Conservation (phyloP, 2,113 vertebrate genomes). For the Seriola quinqueradiata region DNA sequence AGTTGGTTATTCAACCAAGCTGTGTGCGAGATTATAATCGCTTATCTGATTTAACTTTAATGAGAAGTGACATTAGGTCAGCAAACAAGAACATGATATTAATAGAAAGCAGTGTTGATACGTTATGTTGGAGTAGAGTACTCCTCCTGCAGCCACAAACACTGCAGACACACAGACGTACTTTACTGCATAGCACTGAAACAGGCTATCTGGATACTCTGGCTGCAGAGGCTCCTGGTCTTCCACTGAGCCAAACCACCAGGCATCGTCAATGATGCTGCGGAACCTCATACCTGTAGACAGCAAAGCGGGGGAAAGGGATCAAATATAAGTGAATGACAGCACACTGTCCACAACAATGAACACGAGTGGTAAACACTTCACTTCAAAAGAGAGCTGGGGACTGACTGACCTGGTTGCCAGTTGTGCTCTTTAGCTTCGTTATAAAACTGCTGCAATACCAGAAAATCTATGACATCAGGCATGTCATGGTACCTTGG, state of each 20-base stretch:
- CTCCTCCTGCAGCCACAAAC: neutral
- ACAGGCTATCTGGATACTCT: conserved; percentile 97
- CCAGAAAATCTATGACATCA: conserved; percentile 99
- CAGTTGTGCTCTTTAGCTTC: conserved; percentile 98
- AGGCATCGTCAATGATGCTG: conserved; percentile 98
- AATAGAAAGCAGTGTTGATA: neutral
- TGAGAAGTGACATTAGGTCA: neutral
- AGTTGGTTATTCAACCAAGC: conserved; percentile 1
- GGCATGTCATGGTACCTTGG: conserved; percentile 98
- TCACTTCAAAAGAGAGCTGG: neutral
- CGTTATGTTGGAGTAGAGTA: neutral
- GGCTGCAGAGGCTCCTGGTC: conserved; percentile 95
- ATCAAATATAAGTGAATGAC: neutral
- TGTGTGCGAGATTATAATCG: neutral
- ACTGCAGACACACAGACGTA: conserved; percentile 74
- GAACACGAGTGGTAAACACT: neutral
- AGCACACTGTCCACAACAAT: neutral
- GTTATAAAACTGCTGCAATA: conserved; percentile 97
- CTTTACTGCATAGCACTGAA: conserved; percentile 98
- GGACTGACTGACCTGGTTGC: conserved; percentile 90
- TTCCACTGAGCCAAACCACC: conserved; percentile 98
- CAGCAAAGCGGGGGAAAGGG: neutral
- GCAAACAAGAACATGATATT: neutral
- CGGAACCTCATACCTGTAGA: conserved; percentile 92
- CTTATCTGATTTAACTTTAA: conserved; percentile 1